Percentiles rank a stretch among this genome's conserved stretches.
These are phyloP conservation scores for Ictalurus punctatus DNA, from an alignment of 2,113 vertebrate genomes.

Conservation along the genomic window DNA sequence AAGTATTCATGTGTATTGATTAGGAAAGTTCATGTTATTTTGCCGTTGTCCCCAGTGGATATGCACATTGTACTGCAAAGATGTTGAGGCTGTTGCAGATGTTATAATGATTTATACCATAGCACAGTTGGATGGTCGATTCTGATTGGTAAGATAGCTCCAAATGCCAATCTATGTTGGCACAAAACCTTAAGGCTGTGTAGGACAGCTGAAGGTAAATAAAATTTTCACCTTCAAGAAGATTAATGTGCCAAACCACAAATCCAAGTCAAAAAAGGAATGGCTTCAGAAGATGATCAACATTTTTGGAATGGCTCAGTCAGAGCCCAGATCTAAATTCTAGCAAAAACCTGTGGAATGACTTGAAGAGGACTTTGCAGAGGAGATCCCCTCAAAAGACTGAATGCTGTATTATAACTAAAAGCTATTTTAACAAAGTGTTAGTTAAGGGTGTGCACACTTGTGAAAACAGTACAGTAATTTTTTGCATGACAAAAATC, in stretches of 20 bases:
- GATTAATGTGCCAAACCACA: neutral
- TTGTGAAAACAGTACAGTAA: neutral
- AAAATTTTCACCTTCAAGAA: neutral
- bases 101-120: neutral
- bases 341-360: neutral
- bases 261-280: neutral
- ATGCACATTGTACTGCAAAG: neutral
- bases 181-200: neutral
- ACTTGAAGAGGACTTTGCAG: neutral
- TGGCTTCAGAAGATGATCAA: neutral
- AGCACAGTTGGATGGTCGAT: neutral
- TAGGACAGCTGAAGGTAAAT: neutral
- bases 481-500: neutral
- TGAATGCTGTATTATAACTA: too few species aligned
- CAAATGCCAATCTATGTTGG: neutral
- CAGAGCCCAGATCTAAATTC: neutral
- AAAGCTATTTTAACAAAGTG: neutral
- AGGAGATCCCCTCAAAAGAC: neutral
- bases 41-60: neutral
- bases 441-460: neutral
- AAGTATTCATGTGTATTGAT: constrained; percentile 20
- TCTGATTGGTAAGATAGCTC: neutral
- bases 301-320: neutral
- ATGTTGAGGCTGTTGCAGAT: neutral
- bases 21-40: neutral